phyloP scores from a whole-genome alignment of 2,113 vertebrate species.

The Pimephales promelas region DNA sequence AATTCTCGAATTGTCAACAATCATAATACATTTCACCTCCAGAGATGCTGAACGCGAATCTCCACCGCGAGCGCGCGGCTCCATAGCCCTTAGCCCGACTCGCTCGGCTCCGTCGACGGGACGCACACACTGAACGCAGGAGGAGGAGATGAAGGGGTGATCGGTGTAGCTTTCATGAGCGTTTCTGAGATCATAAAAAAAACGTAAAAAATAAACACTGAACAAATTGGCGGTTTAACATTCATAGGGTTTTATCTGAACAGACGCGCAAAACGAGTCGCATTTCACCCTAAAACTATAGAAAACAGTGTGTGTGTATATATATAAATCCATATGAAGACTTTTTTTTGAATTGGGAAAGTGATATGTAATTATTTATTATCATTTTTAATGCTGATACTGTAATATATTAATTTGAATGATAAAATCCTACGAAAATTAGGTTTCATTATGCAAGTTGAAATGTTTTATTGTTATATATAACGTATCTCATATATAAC shows the following conservation, averaged over 20 bases:
- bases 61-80: background rate
- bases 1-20: conserved; percentile 49
- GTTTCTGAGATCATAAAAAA: conserved; percentile 14
- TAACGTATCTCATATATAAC: too few species aligned
- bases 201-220: background rate
- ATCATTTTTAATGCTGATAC: background rate
- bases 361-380: background rate
- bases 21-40: conserved; percentile 53
- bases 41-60: conserved; percentile 3
- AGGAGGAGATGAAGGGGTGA: background rate
- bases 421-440: too few species aligned
- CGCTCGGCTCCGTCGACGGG: background rate
- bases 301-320: too few species aligned
- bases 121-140: conserved; percentile 6
- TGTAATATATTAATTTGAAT: too few species aligned
- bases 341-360: background rate
- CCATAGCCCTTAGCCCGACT: conserved; percentile 27
- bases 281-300: background rate
- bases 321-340: too few species aligned
- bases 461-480: background rate
- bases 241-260: background rate
- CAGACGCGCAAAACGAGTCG: background rate
- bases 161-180: conserved; percentile 27
- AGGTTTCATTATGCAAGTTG: background rate
- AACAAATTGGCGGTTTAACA: conserved; percentile 1